Percentiles rank a stretch among this genome's conserved stretches.
phyloP scores from a whole-genome alignment of 1,140 invertebrate species.

The Ylistrum balloti region DNA sequence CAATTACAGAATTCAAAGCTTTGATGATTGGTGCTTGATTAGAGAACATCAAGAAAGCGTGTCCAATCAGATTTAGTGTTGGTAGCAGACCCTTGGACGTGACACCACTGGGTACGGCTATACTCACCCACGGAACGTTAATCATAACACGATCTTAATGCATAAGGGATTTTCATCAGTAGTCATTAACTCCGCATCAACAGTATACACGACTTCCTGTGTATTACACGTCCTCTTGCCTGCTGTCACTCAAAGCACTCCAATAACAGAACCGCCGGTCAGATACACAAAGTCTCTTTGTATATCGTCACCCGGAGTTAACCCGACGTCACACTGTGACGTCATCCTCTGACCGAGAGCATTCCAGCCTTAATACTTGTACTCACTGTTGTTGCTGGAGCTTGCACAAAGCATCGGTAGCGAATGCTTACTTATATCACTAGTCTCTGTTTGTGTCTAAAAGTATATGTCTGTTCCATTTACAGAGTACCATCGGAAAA shows the following conservation, averaged over 20 bases:
- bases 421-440: slow-evolving; percentile 23
- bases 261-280: background rate
- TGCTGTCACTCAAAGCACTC: slow-evolving; percentile 26
- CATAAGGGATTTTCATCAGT: background rate
- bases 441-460: slow-evolving; percentile 3
- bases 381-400: slow-evolving; percentile 30
- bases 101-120: slow-evolving; percentile 19
- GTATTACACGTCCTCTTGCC: background rate
- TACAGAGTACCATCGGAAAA: slow-evolving; percentile 19
- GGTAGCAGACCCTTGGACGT: slow-evolving; percentile 12
- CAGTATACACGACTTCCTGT: background rate
- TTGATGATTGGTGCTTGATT: slow-evolving; percentile 54
- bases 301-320: slow-evolving; percentile 28
- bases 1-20: slow-evolving; percentile 51
- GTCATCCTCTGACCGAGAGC: slow-evolving; percentile 3
- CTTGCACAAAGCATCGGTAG: slow-evolving; percentile 37
- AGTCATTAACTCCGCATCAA: background rate
- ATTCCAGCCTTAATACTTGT: slow-evolving; percentile 1
- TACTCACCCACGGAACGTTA: background rate
- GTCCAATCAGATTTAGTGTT: slow-evolving; percentile 1
- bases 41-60: slow-evolving; percentile 22
- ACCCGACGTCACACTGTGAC: background rate
- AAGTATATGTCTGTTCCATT: background rate
- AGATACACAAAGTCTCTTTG: slow-evolving; percentile 8
- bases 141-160: slow-evolving; percentile 21